Evolutionary conservation across 92 coral and sea anemone species (phyloP), one percentile per base, ranked within the genome.

Genomic region (Zoanthus solanderi): DNA sequence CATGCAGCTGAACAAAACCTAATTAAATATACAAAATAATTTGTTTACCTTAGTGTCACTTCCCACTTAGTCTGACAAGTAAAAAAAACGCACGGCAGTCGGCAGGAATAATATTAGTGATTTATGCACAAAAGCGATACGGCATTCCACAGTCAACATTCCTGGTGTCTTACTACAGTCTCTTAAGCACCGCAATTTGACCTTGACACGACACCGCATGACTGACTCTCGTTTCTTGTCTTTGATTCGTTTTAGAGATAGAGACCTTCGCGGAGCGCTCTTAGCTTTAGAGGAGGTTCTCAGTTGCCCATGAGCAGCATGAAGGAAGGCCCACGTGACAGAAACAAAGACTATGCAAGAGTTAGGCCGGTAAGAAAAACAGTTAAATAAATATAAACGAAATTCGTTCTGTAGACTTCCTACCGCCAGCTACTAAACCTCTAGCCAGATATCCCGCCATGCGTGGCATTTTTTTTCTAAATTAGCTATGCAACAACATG

Each of bases 231-330:
- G 50, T 29, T 57, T 31, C 28, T 73, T 73, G 56, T 50, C 56
- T 8, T 44, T 16, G 44, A 16, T 44, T 73, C 78, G 16, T 32
- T 29, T 58, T 66, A 78, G 83, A 37, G 17, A 18, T 77, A 18
- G n/a, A 52, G 9, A 63, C 57, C 17, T 54, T 52, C 23, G 66
- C 29, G 7, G 80, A 48, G 80, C 13, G 75, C 8, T 72, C 17
- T 72, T 72, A 44, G 48, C 53, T 77, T 50, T 8, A 57, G n/a
- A 28, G 28, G 16, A 63, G 67, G 28, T 14, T 44, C 1, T 30
- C 29, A 57, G 57, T 15, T 18, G 83, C 84, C 57, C 71, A 79
- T 79, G 84, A 58, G 84, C 84, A 79, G 84, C 37, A 79, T 79
- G 84, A 79, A 79, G 56, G 84, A 79, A 28, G 52, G 72, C 14